Percentiles rank a stretch among this genome's conserved stretches.
Evolutionary conservation across 2,888 invertebrate species (phyloP).

Genomic region (Andrena bicolor): DNA sequence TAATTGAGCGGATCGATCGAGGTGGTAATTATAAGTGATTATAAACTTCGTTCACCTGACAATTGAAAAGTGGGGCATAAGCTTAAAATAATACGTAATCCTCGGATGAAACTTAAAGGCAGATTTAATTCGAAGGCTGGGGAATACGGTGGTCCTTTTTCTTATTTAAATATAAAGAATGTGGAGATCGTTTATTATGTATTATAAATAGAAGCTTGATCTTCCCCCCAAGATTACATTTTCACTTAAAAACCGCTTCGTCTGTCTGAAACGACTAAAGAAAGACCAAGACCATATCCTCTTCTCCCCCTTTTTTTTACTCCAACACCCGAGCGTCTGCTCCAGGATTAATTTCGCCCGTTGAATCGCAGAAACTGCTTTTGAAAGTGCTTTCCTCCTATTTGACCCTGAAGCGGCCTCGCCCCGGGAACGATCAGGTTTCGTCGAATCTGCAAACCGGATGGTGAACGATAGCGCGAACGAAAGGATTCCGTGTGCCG

Average conservation of each 20-base stretch:
- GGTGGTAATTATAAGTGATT: too few relatives aligned
- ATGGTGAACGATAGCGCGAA: constrained; percentile 53
- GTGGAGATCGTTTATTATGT: not conserved
- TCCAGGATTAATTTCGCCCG: constrained; percentile 49
- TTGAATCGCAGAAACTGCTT: constrained; percentile 42
- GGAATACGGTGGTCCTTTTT: too few relatives aligned
- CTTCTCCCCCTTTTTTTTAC: constrained; percentile 22
- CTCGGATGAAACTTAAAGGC: too few relatives aligned
- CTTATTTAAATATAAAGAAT: too few relatives aligned
- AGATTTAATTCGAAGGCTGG: too few relatives aligned
- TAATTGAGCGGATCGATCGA: too few relatives aligned
- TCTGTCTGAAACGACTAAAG: not conserved
- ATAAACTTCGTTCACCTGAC: too few relatives aligned
- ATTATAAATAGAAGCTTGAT: constrained; percentile 11
- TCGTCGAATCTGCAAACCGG: constrained; percentile 65
- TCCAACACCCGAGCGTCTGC: constrained; percentile 19
- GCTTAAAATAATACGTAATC: too few relatives aligned
- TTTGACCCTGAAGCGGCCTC: constrained; percentile 31
- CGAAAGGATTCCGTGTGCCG: constrained; percentile 49
- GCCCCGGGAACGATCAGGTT: constrained; percentile 55
- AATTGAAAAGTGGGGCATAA: too few relatives aligned
- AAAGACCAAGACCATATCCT: constrained; percentile 4
- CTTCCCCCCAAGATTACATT: constrained; percentile 2
- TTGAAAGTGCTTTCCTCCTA: constrained; percentile 41
- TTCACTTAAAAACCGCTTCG: constrained; percentile 3